These are phyloP conservation scores for Orchesella cincta DNA, from an alignment of 1,140 invertebrate genomes.

Conservation along the genomic window DNA sequence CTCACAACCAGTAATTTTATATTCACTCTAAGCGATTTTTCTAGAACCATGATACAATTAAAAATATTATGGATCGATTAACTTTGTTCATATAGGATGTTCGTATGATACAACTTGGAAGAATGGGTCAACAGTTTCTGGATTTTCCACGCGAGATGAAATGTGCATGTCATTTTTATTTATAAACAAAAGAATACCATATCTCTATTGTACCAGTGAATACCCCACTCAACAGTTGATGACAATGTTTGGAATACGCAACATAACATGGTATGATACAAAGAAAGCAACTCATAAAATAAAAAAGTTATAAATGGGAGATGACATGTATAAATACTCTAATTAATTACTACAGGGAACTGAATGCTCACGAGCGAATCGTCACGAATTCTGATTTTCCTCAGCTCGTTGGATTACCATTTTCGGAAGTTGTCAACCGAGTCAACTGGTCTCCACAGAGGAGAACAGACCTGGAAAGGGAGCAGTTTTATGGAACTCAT, in stretches of 20 bases:
- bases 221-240: background rate
- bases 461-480: too few species aligned
- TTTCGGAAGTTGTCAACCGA: background rate
- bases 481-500: too few species aligned
- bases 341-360: background rate
- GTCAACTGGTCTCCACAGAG: background rate
- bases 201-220: background rate
- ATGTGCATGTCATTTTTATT: background rate
- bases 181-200: background rate
- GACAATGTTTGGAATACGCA: background rate
- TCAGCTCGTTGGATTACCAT: background rate
- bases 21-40: background rate
- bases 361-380: background rate
- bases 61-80: background rate
- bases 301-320: too few species aligned
- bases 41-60: background rate
- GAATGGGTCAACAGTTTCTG: constrained; percentile 76
- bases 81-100: constrained; percentile 59
- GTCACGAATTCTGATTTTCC: background rate
- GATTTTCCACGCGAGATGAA: constrained; percentile 76
- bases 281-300: background rate
- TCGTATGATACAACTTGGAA: constrained; percentile 76
- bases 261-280: background rate
- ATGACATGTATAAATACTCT: background rate
- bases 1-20: background rate